These are phyloP conservation scores for Tetranychus cinnabarinus DNA, from an alignment of 1,140 invertebrate genomes.

Conservation along the genomic window DNA sequence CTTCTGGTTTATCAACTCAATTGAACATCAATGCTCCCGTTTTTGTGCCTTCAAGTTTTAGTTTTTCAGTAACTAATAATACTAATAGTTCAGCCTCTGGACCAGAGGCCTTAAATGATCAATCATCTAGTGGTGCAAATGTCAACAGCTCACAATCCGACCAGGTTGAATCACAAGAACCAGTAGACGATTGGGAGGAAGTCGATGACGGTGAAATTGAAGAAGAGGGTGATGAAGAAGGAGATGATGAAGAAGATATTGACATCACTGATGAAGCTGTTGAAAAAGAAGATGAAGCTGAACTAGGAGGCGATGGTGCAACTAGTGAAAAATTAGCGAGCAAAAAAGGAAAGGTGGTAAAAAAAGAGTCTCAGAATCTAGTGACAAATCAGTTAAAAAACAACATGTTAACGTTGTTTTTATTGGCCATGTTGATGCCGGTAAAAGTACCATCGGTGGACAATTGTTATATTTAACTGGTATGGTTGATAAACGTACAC, in stretches of 20 bases:
- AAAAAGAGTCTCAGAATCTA: constrained; percentile 39
- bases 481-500: constrained; percentile 96
- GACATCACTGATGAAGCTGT: constrained; percentile 4
- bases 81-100: neutral
- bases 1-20: neutral
- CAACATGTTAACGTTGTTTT: constrained; percentile 99
- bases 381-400: constrained; percentile 27
- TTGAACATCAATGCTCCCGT: constrained; percentile 43
- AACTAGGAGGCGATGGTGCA: neutral
- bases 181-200: constrained; percentile 13
- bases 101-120: neutral
- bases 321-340: constrained; percentile 25
- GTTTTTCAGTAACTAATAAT: constrained; percentile 22
- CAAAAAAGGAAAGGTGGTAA: constrained; percentile 42
- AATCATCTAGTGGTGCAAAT: neutral
- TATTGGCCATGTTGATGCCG: constrained; percentile 98
- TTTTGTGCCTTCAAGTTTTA: constrained; percentile 66
- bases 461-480: constrained; percentile 98
- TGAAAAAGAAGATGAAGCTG: constrained; percentile 1
- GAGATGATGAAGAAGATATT: constrained; percentile 13
- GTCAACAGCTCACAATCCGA: neutral
- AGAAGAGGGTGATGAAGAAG: constrained; percentile 12
- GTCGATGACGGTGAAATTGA: constrained; percentile 12
- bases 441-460: constrained; percentile 98
- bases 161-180: neutral